A percentile compares a stretch with the other conserved stretches of the same genome.
These are phyloP conservation scores for Prochilodus magdalenae DNA, from an alignment of 2,113 vertebrate species.

Conservation along the genomic window DNA sequence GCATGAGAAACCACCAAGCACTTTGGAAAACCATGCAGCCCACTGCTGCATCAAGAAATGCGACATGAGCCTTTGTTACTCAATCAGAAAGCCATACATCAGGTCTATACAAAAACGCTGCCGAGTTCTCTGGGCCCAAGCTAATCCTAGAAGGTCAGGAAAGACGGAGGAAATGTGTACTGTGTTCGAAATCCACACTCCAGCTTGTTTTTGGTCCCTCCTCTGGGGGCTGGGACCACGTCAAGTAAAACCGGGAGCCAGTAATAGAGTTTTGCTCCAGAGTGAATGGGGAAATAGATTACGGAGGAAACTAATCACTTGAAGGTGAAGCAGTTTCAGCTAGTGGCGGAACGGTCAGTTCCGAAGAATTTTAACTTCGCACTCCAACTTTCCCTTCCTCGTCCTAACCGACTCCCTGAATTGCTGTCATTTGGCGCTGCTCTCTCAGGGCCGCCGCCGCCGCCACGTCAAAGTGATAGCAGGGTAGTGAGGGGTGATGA, in stretches of 20 bases:
- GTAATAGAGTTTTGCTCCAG: constrained; percentile 1
- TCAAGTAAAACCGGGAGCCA: neutral
- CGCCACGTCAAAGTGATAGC: constrained; percentile 15
- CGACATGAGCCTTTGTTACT: no score
- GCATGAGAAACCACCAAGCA: no score
- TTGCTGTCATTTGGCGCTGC: neutral
- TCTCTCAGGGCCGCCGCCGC: neutral
- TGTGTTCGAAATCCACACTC: no score
- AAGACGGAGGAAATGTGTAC: no score
- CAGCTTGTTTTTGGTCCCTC: no score
- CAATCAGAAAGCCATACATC: no score
- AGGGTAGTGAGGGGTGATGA: constrained; percentile 17
- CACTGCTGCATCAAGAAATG: no score
- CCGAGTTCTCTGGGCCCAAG: no score
- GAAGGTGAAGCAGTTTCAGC: no score
- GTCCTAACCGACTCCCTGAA: neutral
- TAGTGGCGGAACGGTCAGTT: neutral
- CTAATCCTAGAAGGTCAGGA: no score
- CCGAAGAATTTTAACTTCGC: neutral
- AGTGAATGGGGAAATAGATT: neutral
- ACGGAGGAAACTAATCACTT: constrained; percentile 8
- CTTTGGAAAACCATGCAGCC: no score
- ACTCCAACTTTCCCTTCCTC: neutral
- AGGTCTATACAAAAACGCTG: no score
- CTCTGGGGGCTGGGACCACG: neutral